Evolutionary conservation across 2,113 vertebrate species (phyloP).

Genomic region (Egretta garzetta): DNA sequence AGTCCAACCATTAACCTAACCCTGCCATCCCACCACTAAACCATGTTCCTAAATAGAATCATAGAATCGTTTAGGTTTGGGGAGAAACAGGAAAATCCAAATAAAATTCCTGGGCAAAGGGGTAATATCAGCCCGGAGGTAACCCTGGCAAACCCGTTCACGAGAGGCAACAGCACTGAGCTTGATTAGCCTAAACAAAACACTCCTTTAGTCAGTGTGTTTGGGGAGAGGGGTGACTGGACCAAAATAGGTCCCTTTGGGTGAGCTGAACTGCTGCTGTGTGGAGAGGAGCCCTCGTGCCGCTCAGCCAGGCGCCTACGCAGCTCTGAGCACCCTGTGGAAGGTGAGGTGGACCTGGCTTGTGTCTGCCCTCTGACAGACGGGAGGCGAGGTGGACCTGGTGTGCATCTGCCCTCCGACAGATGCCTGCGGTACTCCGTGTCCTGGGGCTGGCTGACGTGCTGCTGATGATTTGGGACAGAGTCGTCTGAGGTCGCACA

Average conservation of each 20-base stretch:
- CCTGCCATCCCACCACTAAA: no score
- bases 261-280: neutral
- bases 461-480: neutral
- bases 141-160: neutral
- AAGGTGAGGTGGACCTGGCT: fast-evolving
- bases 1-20: no score
- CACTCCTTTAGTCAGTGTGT: neutral
- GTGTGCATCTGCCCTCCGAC: fast-evolving
- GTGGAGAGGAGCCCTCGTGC: neutral
- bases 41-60: no score
- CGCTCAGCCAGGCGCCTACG: fast-evolving
- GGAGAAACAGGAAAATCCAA: neutral
- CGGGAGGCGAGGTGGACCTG: neutral
- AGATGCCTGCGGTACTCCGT: fast-evolving
- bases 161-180: neutral
- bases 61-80: no score
- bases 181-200: neutral
- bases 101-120: neutral
- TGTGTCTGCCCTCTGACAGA: neutral
- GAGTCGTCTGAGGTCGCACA: neutral
- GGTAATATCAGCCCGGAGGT: neutral
- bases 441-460: neutral
- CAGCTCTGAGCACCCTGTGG: neutral
- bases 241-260: fast-evolving
- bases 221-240: neutral